These are phyloP conservation scores for Cryptocephalus moraei DNA, from an alignment of 2,888 invertebrate species.

Conservation along the genomic window DNA sequence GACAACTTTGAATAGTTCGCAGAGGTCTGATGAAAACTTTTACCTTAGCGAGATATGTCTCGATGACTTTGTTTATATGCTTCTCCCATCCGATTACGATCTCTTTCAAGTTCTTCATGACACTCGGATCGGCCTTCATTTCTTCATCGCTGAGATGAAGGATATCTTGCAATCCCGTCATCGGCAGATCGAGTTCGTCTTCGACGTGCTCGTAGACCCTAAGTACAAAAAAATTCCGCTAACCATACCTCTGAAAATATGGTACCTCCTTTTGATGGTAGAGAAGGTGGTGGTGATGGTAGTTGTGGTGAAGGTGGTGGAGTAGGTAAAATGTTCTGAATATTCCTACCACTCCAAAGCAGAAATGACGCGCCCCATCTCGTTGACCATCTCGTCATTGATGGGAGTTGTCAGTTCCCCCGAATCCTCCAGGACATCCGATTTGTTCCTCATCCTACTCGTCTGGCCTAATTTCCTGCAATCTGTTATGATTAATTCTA, in stretches of 20 bases:
- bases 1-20: no score
- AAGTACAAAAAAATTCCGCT: constrained; percentile 11
- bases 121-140: constrained; percentile 38
- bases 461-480: no score
- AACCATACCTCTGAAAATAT: no score
- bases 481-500: no score
- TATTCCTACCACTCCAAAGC: constrained; percentile 39
- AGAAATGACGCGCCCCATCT: constrained; percentile 31
- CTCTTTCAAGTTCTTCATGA: constrained; percentile 50
- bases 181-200: constrained; percentile 58
- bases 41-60: constrained; percentile 45
- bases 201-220: constrained; percentile 69
- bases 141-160: constrained; percentile 26
- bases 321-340: neutral
- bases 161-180: constrained; percentile 49
- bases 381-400: constrained; percentile 38
- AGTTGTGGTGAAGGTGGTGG: no score
- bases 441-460: no score
- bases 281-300: no score
- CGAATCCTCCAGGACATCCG: neutral
- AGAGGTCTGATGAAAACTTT: no score
- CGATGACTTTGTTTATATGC: constrained; percentile 51
- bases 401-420: constrained; percentile 16
- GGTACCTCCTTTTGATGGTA: no score
- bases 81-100: constrained; percentile 53